phyloP scores from a whole-genome alignment of 2,113 vertebrate genomes.

The human region GRCh38 chr15:75997001-75997500 shows the following conservation, averaged over 20 bases:
- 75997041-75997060: not conserved
- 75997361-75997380: not conserved
- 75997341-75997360: not conserved
- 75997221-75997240: not conserved
- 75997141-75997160: not conserved
- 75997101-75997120: not conserved
- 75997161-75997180: slow-evolving; percentile 7
- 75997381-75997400: not conserved
- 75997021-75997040: not conserved
- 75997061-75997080: not conserved
- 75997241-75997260: not conserved
- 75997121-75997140: not conserved
- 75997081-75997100: not conserved
- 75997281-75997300: not conserved
- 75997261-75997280: not conserved
- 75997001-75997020: not conserved
- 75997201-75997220: not conserved
- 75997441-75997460: not conserved
- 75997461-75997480: not conserved
- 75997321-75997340: not conserved
- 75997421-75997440: not conserved
- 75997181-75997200: not conserved
- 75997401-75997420: not conserved
- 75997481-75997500: not conserved
- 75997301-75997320: not conserved